Evolutionary conservation across 2,113 vertebrate genomes (phyloP), one percentile per base, ranked within the genome.

Genomic region (Amazona guildingii): DNA sequence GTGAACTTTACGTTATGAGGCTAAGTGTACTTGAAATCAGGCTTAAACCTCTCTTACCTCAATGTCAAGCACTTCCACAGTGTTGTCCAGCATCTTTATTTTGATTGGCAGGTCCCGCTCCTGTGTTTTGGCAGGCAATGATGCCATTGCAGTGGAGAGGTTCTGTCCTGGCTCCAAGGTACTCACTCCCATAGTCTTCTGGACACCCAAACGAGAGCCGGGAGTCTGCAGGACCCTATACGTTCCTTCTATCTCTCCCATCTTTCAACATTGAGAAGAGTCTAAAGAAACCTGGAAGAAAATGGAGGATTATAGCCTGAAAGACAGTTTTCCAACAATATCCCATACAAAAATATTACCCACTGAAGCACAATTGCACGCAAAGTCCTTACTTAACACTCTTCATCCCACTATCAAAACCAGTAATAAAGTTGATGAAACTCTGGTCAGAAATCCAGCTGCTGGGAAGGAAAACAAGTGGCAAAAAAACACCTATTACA

Each of bases 221-320:
- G 99, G 98, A 7, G 98, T 99, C 97, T 99, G 99, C 89, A 99
- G 92, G 66, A 97, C 96, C 95, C 99, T 98, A 95, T 99, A 99
- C 0, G 99, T 99, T 59, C 99, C 99, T 96, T 99, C 99, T 25
- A 99, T 98, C 73, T 99, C 99, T 81, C 99, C 99, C 99, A 99
- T 99, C 41, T 94, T 98, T 97, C 92, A 96, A 44, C 73, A 81
- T 86, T n/a, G 41, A 95, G 86, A 75, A 90, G 55, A 78, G 64
- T 31, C 41, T 90, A 35, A 21, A 59, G 68, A 78, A 87, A 66
- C 15, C 21, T 52, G 89, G 49, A 84, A 93, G 63, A 81, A 96
- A 48, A 66, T 0, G 55, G 41, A 94, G 10, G 18, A 70, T 83
- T 69, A 83, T 11, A 66, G 64, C 11, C 35, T 12, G 48, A 76